Conservation (phyloP, 2,113 vertebrate species). For the Gorsachius goisagi region DNA sequence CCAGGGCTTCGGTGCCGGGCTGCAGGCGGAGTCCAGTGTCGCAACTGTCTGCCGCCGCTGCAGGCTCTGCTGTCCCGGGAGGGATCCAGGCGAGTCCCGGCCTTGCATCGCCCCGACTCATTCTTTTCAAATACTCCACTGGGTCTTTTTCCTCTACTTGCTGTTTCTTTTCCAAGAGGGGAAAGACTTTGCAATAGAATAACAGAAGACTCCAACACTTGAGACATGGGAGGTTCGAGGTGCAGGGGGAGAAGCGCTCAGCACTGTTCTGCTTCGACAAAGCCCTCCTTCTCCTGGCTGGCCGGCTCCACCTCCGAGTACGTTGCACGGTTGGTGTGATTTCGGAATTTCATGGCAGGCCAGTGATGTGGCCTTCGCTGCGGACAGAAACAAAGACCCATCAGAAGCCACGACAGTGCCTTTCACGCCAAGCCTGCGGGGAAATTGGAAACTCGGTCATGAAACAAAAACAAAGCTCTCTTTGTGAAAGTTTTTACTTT, state of each 20-base stretch:
- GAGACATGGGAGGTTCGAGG: background rate
- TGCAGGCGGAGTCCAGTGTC: background rate
- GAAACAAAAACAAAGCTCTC: background rate
- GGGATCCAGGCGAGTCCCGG: background rate
- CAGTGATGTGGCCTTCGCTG: conserved; percentile 89
- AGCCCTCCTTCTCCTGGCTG: conserved; percentile 90
- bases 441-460: background rate
- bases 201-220: background rate
- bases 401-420: background rate
- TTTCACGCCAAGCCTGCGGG: background rate
- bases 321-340: conserved; percentile 77
- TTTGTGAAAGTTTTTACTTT: background rate
- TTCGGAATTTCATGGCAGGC: conserved; percentile 94
- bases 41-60: background rate
- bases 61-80: background rate
- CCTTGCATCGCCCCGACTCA: background rate
- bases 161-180: background rate
- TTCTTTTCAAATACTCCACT: background rate
- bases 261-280: conserved; percentile 92
- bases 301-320: conserved; percentile 89
- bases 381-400: background rate
- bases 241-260: conserved; percentile 52
- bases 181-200: background rate
- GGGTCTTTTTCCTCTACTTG: background rate
- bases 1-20: background rate